Evolutionary conservation across 1,140 invertebrate genomes (phyloP).

Genomic region (Lutraria rhynchaena): DNA sequence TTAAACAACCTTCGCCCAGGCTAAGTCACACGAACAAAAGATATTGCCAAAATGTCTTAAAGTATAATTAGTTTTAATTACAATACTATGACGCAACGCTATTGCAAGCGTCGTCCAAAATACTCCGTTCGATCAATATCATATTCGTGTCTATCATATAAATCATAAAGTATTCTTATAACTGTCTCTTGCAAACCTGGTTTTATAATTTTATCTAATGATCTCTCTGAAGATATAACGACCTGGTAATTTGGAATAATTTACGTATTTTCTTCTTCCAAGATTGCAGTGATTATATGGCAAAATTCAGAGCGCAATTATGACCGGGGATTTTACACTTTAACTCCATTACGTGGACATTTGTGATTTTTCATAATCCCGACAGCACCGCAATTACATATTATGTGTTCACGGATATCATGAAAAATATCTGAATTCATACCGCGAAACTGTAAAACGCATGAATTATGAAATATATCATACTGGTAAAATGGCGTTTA

Average conservation of each 20-base stretch:
- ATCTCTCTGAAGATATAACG: constrained; percentile 51
- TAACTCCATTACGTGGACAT: constrained; percentile 51
- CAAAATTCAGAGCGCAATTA: constrained; percentile 48
- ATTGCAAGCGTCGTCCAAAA: constrained; percentile 14
- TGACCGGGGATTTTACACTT: constrained; percentile 44
- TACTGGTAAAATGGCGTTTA: too few species aligned
- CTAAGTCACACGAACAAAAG: not conserved
- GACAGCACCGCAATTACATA: constrained; percentile 10
- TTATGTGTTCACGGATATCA: not conserved
- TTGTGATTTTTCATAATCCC: constrained; percentile 52
- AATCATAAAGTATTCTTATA: constrained; percentile 51
- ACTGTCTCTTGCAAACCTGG: constrained; percentile 25
- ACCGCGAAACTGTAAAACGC: not conserved
- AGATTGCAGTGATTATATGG: constrained; percentile 32
- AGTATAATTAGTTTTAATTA: constrained; percentile 27
- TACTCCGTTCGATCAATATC: constrained; percentile 36
- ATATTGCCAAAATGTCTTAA: constrained; percentile 5
- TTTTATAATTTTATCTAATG: constrained; percentile 56
- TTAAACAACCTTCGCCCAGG: not conserved
- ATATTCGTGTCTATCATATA: constrained; percentile 49
- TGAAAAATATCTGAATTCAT: constrained; percentile 3
- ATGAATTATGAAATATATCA: too few species aligned
- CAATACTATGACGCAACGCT: constrained; percentile 31
- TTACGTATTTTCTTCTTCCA: constrained; percentile 47
- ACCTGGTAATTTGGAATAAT: constrained; percentile 58